Conservation (phyloP, 2,113 vertebrate species). For the Ptilorrhoa leucosticta region DNA sequence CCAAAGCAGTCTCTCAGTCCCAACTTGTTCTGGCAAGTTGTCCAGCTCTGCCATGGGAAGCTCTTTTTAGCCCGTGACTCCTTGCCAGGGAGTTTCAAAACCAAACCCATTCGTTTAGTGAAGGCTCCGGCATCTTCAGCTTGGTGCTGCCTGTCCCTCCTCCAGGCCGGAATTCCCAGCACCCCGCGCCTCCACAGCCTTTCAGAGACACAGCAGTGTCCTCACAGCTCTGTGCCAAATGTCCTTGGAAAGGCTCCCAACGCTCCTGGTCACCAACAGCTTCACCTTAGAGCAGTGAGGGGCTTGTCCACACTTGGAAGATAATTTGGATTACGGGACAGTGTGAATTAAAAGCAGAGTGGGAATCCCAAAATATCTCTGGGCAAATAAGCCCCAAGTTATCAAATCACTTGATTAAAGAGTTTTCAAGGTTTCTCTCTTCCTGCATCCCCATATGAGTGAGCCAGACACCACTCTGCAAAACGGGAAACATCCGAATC, state of each 20-base stretch:
- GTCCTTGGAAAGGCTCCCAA: neutral
- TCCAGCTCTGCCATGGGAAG: neutral
- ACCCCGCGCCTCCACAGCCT: rapidly evolving
- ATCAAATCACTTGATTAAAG: neutral
- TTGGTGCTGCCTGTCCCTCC: rapidly evolving
- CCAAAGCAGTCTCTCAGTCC: neutral
- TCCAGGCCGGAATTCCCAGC: neutral
- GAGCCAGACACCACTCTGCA: neutral
- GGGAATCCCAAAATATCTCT: neutral
- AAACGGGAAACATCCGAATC: neutral
- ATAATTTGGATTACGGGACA: neutral
- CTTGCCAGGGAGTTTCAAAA: neutral
- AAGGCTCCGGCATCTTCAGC: neutral
- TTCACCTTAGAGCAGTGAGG: neutral
- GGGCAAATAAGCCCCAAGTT: neutral
- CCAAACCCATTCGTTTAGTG: neutral
- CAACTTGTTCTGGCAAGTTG: neutral
- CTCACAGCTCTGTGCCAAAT: neutral
- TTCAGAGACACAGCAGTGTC: neutral
- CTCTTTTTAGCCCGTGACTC: neutral
- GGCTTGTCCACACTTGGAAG: neutral
- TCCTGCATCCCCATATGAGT: neutral
- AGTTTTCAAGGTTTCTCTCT: neutral
- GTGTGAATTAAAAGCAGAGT: neutral
- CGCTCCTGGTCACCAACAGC: neutral